Evolutionary conservation across 1,140 invertebrate species (phyloP).

Genomic region (Caenorhabditis brenneri): DNA sequence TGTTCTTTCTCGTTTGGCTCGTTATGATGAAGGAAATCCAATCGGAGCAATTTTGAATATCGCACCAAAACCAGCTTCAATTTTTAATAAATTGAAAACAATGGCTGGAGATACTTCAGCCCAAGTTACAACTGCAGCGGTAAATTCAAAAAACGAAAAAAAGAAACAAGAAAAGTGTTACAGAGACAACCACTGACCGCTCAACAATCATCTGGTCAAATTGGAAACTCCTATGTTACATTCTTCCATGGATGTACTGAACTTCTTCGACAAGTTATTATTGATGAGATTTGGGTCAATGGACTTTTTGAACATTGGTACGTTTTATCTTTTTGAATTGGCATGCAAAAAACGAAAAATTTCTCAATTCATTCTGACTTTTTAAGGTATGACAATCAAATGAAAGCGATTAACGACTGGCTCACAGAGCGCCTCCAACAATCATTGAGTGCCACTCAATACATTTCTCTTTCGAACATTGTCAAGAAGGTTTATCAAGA

Average conservation of each 20-base stretch:
- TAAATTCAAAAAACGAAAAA: background rate
- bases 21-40: slow-evolving; percentile 96
- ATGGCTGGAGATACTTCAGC: slow-evolving; percentile 65
- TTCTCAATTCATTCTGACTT: too few relatives aligned
- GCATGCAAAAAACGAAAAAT: slow-evolving; percentile 76
- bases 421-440: slow-evolving; percentile 89
- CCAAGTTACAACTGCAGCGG: background rate
- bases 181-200: slow-evolving; percentile 43
- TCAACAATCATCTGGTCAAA: slow-evolving; percentile 60
- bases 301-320: slow-evolving; percentile 84
- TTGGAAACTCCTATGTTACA: slow-evolving; percentile 95
- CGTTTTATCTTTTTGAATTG: background rate
- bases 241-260: slow-evolving; percentile 96
- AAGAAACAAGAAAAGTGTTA: background rate
- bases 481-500: slow-evolving; percentile 98
- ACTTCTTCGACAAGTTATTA: slow-evolving; percentile 93
- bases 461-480: slow-evolving; percentile 92
- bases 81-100: slow-evolving; percentile 70
- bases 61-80: slow-evolving; percentile 76
- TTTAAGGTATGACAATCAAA: slow-evolving; percentile 86
- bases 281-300: slow-evolving; percentile 95
- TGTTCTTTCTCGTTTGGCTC: slow-evolving; percentile 88
- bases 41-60: slow-evolving; percentile 96
- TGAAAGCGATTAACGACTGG: slow-evolving; percentile 92
- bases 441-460: slow-evolving; percentile 92